Base-by-base conservation (phyloP, 2,888 invertebrate genomes). In the Tetramorium bicarinatum region DNA sequence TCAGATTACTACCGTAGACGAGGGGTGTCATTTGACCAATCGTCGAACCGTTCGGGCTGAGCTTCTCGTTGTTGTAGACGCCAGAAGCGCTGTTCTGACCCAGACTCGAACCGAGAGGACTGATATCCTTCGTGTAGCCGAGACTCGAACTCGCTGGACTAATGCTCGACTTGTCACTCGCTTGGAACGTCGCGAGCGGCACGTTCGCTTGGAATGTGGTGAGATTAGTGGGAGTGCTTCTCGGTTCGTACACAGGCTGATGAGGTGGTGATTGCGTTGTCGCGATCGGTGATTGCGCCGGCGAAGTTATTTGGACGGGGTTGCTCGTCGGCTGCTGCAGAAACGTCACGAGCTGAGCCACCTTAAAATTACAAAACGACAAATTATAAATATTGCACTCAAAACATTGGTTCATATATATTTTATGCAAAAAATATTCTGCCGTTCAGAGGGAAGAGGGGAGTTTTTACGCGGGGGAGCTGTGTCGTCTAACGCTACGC, bases 331-430 rank as follows among this genome's bases (percentile, higher is more conserved):
- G 96, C 64, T 96, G 95, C 91, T 97, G 97, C 8, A 97, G 96
- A 94, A 98, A 97, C 94, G 97, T 97, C 79, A 97, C 97, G 84
- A 98, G 95, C 91, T 97, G 97, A 72, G 96, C 97, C 92, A 97
- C 97, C 95, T 97, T 90, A 2, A 86, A 89, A 11, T 66, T 9
- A 82, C 29, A 18, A 41, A 2, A 66, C n/a, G 0, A 52, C 2
- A n/a, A 34, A 34, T 34, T 34, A 59, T 59, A 21, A 49, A 47
- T 66, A 13, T 21, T 47, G 41, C n/a, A 64, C n/a, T 25, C 41
- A 1, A 13, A 34, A 54, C 25, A 38, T 34, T 52, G 13, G 6
- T 66, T 79, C 66, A 15, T 59, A n/a, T 11, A 44, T 6, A 18
- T 56, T 49, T 54, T 21, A 61, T 47, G 44, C 18, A 25, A 38